Percentiles rank a stretch among this genome's conserved stretches.
Evolutionary conservation across 1,140 invertebrate species (phyloP).

Genomic region (Drosophila micromelanica): DNA sequence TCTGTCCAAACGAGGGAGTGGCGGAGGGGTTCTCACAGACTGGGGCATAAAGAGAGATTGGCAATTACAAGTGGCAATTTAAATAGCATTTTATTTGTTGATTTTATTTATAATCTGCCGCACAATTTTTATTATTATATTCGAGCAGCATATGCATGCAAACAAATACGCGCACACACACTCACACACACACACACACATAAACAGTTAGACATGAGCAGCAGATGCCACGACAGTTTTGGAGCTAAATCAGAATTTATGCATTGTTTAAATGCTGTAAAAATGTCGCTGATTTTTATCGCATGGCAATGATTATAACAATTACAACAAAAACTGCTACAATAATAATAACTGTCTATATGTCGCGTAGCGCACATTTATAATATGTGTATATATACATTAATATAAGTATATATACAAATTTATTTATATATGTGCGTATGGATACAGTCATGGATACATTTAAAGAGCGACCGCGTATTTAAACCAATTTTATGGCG

Average conservation of each 20-base stretch:
- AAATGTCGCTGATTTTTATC: slow-evolving; percentile 81
- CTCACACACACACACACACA: slow-evolving; percentile 8
- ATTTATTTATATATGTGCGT: slow-evolving; percentile 4
- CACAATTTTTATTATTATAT: slow-evolving; percentile 57
- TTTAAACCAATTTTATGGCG: slow-evolving; percentile 80
- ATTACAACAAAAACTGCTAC: slow-evolving; percentile 49
- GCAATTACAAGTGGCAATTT: slow-evolving; percentile 74
- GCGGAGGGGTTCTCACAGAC: not conserved
- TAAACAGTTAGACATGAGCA: not conserved
- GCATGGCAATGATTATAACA: slow-evolving; percentile 74
- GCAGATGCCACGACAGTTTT: slow-evolving; percentile 64
- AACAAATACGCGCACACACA: slow-evolving; percentile 32
- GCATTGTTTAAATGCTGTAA: slow-evolving; percentile 83
- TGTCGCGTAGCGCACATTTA: slow-evolving; percentile 45
- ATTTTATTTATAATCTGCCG: slow-evolving; percentile 70
- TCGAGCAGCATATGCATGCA: slow-evolving; percentile 45
- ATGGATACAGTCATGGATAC: slow-evolving; percentile 15
- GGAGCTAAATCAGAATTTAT: slow-evolving; percentile 80
- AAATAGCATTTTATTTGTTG: slow-evolving; percentile 71
- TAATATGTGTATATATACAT: slow-evolving; percentile 31
- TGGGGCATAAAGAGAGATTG: slow-evolving; percentile 25
- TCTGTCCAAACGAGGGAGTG: not conserved
- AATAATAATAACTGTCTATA: slow-evolving; percentile 77
- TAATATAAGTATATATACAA: slow-evolving; percentile 4
- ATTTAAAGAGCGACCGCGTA: slow-evolving; percentile 53